Percentiles rank a stretch among this genome's conserved stretches.
These are phyloP conservation scores for Paracanthobrama guichenoti DNA, from an alignment of 2,113 vertebrate genomes.

Conservation along the genomic window DNA sequence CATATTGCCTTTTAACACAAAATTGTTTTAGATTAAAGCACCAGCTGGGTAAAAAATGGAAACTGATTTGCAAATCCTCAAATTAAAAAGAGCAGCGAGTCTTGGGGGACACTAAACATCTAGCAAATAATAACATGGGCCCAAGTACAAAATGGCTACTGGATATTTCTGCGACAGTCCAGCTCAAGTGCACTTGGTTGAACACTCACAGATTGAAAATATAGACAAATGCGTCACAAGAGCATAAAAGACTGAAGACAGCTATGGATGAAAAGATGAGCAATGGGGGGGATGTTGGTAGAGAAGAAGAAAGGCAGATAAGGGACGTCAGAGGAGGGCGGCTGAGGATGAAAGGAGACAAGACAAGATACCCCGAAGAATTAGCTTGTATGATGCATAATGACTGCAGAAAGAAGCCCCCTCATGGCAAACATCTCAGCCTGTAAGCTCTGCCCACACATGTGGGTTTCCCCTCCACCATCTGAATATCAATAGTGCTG, in stretches of 20 bases:
- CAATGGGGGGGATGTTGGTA: not conserved
- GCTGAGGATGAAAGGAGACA: constrained; percentile 30
- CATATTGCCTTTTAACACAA: not conserved
- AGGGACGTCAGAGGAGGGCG: constrained; percentile 21
- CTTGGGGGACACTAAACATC: not conserved
- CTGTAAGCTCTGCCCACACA: constrained; percentile 28
- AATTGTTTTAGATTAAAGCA: not conserved
- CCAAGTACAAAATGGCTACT: constrained; percentile 1
- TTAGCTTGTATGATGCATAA: constrained; percentile 20
- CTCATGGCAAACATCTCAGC: constrained; percentile 24
- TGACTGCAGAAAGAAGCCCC: constrained; percentile 17
- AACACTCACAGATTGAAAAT: constrained; percentile 1
- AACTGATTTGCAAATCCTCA: not conserved
- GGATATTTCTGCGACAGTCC: constrained; percentile 6
- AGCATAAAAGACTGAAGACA: not conserved
- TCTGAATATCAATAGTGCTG: constrained; percentile 10
- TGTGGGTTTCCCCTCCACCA: constrained; percentile 35
- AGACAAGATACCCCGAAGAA: constrained; percentile 4
- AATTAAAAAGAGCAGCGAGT: not conserved
- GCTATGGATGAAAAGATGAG: constrained; percentile 1
- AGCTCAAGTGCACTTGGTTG: not conserved
- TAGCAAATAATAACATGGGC: not conserved
- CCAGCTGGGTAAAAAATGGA: not conserved
- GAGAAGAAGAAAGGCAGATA: not conserved
- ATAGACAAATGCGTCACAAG: constrained; percentile 15